Evolutionary conservation across 2,797 vertebrate species (phyloP), one percentile per base, ranked within the genome.

Genomic region (Rhabdophis nuchalis): DNA sequence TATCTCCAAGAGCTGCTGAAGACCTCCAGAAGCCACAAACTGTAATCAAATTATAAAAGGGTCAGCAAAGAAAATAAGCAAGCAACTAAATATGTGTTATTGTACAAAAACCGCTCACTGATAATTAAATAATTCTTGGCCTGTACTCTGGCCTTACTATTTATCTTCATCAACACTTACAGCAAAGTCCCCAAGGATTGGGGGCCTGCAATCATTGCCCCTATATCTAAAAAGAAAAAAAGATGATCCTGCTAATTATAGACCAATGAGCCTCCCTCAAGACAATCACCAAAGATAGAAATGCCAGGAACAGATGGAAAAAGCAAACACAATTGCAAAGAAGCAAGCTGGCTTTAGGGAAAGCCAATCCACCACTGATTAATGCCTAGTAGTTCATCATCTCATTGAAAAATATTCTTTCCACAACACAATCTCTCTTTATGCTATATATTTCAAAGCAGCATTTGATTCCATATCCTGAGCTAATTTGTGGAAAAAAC

Each of bases 21-120:
- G 98, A 9, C 99, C 99, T 95, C 99, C 99, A 96, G 99, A 99
- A 29, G 99, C 98, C 94, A 99, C 99, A 97, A 99, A 99, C 99
- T 99, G 94, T 87, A 97, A 95, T 36, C 0, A 94, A 92, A 95
- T 95, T 60, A 86, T 9, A 18, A 95, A 87, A 94, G 0, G 54
- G 90, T 93, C 1, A 68, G 46, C 95, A 92, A 97, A 89, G 93
- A 89, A 95, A 95, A 92, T 20, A 3, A 94, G 58, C 20, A 92
- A 82, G 10, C 77, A 82, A 46, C 86, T 25, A 72, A 29, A 23
- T 18, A 7, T 86, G 2, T 56, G 54, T 60, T 88, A 88, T 13
- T 13, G 60, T 8, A 87, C 2, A 88, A 0, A 56, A 91, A 88
- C 61, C 1, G 14, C 57, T 91, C 16, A 58, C 0, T 0, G 36